Evolutionary conservation across 35 echinoderm and acorn worm genomes (phyloP).

Genomic region (Apostichopus parvimensis): DNA sequence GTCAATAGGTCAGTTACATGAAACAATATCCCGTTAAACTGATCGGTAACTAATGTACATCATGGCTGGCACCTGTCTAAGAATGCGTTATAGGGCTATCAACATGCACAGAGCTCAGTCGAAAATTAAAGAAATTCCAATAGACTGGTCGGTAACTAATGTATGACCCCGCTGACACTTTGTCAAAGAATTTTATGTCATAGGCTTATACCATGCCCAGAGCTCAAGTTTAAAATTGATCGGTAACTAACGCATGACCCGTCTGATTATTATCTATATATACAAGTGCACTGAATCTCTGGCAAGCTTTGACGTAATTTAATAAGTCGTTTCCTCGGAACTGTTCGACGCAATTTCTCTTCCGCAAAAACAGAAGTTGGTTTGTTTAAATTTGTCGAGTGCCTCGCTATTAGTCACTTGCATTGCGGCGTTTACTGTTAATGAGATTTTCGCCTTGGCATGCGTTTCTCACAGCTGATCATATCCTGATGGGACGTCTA

Average conservation of each 20-base stretch:
- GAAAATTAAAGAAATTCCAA: neutral
- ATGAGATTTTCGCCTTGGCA: neutral
- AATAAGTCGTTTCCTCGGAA: constrained; percentile 9
- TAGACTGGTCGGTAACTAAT: neutral
- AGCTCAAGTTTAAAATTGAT: neutral
- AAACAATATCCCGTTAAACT: too few species aligned
- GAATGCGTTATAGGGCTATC: too few species aligned
- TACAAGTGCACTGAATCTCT: neutral
- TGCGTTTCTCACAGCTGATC: neutral
- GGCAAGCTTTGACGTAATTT: neutral
- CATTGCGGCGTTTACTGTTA: neutral
- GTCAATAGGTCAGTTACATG: too few species aligned
- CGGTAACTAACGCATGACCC: neutral
- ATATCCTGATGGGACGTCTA: neutral
- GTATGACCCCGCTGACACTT: neutral
- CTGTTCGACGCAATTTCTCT: constrained; percentile 9
- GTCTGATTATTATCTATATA: neutral
- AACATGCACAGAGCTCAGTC: too few species aligned
- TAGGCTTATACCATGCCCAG: too few species aligned
- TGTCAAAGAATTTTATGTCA: too few species aligned
- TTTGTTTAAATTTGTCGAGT: constrained; percentile 32
- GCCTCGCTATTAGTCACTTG: constrained; percentile 37
- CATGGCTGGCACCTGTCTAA: too few species aligned
- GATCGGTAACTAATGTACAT: too few species aligned
- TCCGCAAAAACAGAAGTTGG: constrained; percentile 15